phyloP scores from a whole-genome alignment of 2,888 invertebrate species.

The Chaitophorus viminalis region DNA sequence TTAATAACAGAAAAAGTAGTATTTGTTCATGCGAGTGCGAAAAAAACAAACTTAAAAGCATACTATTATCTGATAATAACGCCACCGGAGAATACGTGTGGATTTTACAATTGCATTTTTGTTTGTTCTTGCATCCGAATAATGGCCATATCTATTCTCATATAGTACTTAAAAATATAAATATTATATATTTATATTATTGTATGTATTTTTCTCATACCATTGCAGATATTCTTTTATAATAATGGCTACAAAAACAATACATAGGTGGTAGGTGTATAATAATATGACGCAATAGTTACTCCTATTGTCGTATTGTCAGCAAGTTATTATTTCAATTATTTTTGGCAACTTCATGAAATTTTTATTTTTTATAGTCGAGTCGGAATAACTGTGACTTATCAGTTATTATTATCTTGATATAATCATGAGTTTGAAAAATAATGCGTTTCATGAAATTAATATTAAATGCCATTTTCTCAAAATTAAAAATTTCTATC shows the following conservation, averaged over 20 bases:
- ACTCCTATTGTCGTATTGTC: no score
- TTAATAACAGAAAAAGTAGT: neutral
- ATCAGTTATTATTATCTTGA: neutral
- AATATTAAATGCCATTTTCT: neutral
- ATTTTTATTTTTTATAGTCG: no score
- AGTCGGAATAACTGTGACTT: no score
- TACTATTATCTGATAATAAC: neutral
- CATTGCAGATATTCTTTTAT: no score
- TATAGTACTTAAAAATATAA: no score
- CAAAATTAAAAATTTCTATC: neutral
- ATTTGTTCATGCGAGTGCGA: neutral
- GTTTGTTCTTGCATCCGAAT: conserved; percentile 11
- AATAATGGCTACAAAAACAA: no score
- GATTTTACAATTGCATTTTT: neutral
- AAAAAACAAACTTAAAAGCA: conserved; percentile 19
- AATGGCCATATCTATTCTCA: neutral
- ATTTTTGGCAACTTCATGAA: no score
- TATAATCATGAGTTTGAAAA: neutral
- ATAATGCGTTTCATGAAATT: neutral
- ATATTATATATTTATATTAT: no score
- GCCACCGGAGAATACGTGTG: neutral
- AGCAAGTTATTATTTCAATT: no score
- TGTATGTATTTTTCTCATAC: no score
- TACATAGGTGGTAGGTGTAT: no score
- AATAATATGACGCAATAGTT: no score